Evolutionary conservation across 2,888 invertebrate species (phyloP).

Genomic region (Patella pellucida): DNA sequence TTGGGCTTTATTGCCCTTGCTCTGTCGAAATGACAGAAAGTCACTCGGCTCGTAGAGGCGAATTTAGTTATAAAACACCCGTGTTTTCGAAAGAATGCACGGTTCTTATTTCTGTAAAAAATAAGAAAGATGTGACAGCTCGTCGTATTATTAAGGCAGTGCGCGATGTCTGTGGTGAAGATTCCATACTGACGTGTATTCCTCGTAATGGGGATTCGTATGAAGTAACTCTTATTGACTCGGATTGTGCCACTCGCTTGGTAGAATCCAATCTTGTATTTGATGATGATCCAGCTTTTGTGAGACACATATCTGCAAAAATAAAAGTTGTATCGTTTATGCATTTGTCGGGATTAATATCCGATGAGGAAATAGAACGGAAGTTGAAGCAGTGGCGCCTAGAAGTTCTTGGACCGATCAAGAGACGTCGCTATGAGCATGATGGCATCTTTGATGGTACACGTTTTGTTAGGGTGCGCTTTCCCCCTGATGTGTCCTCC

Average conservation of each 20-base stretch:
- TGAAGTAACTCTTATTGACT: neutral
- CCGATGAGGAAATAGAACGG: neutral
- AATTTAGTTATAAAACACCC: neutral
- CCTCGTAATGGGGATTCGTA: neutral
- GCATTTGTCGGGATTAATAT: neutral
- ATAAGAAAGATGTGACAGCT: neutral
- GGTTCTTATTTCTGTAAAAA: neutral
- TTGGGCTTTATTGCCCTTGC: too few relatives aligned
- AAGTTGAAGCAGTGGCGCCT: neutral
- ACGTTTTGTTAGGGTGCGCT: neutral
- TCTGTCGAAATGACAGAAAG: too few relatives aligned
- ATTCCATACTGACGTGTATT: neutral
- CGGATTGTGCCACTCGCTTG: neutral
- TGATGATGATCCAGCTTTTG: neutral
- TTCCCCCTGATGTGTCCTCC: too few relatives aligned
- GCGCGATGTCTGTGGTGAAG: neutral
- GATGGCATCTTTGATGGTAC: neutral
- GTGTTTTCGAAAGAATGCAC: neutral
- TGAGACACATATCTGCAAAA: neutral
- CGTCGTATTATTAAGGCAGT: neutral
- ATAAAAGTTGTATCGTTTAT: neutral
- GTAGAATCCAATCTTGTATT: neutral
- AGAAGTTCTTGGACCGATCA: neutral
- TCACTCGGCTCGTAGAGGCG: too few relatives aligned
- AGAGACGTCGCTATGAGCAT: neutral